Base-by-base conservation (phyloP, 2,888 invertebrate species). In the Hirudinaria manillensis region DNA sequence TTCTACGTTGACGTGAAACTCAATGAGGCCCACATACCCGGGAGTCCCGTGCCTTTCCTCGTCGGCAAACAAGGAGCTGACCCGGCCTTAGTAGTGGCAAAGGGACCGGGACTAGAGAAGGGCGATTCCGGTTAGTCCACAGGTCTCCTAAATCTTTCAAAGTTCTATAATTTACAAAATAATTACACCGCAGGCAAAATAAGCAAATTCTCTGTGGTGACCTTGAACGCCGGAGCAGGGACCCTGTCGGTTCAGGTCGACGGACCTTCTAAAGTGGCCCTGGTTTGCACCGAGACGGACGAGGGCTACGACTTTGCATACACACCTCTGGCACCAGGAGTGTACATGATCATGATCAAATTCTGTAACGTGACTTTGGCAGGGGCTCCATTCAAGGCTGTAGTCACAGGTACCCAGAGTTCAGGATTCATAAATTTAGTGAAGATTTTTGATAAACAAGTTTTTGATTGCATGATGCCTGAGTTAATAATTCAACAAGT, bases 251-350 rank as follows among this genome's bases (percentile, higher is more conserved):
- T 96, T 29, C 93, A 93, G 78, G 91, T 97, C 80, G 96, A 97
- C 82, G 98, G 98, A 2, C 97, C 97, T 0, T 94, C 94, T 78
- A 94, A 96, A 84, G 94, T 93, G 0, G 86, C 86, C 3, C 83
- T 98, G 91, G 95, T 95, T 85, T 96, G 95, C 83, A 94, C 94
- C 34, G 97, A 97, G 86, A 92, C 95, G 1, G 95, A 96, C 82
- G 95, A 96, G 83, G 97, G 97, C 0, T 97, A 97, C 87, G 97
- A 97, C 89, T 95, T 96, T 77, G 90, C 93, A 80, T 98, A 95
- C 88, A 96, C 96, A 19, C 96, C 97, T 0, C 87, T 96, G 79
- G 90, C 94, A 56, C 93, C 96, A 34, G 97, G 98, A 70, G 94
- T 94, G 86, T 97, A 98, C 86, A 94, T 92, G 86, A 89, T 95